Base-by-base conservation (phyloP, 1,140 invertebrate species). In the Eriosoma lanigerum region DNA sequence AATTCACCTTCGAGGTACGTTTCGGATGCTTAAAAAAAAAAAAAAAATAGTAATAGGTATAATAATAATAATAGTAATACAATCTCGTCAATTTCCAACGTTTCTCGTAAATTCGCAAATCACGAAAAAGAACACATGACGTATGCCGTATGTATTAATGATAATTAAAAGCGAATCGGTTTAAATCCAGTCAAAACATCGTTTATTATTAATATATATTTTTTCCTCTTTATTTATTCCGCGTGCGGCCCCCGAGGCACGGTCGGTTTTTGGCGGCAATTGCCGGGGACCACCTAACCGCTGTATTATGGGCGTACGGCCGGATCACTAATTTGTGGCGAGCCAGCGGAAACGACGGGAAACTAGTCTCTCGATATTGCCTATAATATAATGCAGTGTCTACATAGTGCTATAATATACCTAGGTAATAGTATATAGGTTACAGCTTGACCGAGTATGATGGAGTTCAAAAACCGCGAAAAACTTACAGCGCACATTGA, bases 321-420 rank as follows among this genome's bases (percentile, higher is more conserved):
- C 38, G 38, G 66, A 68, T 68, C 66, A 26, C 66, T 68, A 68
- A 68, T 68, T 68, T 26, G 66, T 38, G 66, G 66, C 66, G 66
- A 48, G 66, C 66, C 66, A 21, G 21, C 66, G 66, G 66, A 48
- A 68, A 48, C 44, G 38, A 48, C 15, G 38, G 64, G 64, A 68
- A 68, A 68, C 64, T 68, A 68, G 64, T 68, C 38, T n/a, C 38
- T 15, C 17, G n/a, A 54, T 21, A 10, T 0, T 29, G 26, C 15
- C 58, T 29, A 60, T 29, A 26, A 21, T 8, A 3, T 38, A 38
- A 4, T 4, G 32, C n/a, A n/a, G 32, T 38, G 32, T 38, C 3
- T 38, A 4, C 32, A 38, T 38, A 4, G 8, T n/a, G n/a, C n/a
- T 38, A 38, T 38, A 3, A 4, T 38, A 38, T 38, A 38, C 32